A percentile compares a stretch with the other conserved stretches of the same genome.
phyloP scores from a whole-genome alignment of 30 jellyfish, hydroid and myxozoan species.

The Cassiopea xamachana region DNA sequence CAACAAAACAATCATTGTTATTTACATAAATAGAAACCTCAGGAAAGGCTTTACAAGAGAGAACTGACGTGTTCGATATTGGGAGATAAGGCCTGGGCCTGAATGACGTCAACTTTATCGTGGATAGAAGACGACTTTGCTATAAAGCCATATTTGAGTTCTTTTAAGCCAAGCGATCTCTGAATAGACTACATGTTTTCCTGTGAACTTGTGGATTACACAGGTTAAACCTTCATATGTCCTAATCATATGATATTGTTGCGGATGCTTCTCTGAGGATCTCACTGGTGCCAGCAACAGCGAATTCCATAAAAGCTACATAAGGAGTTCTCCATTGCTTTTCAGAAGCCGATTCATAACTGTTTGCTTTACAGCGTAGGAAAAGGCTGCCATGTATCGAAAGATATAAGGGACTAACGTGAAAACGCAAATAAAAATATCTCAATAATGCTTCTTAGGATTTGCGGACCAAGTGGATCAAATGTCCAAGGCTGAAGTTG shows the following conservation, averaged over 20 bases:
- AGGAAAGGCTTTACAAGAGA: not conserved
- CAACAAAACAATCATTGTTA: too few relatives aligned
- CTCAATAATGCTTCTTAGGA: too few relatives aligned
- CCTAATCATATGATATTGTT: not conserved
- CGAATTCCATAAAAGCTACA: not conserved
- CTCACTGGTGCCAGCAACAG: not conserved
- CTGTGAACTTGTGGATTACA: conserved; percentile 12
- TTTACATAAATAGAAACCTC: too few relatives aligned
- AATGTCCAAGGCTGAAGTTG: not conserved
- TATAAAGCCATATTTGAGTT: conserved; percentile 17
- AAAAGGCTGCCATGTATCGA: not conserved
- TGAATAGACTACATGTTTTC: conserved; percentile 7
- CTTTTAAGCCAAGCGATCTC: conserved; percentile 5
- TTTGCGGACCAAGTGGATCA: too few relatives aligned
- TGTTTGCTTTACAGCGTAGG: not conserved
- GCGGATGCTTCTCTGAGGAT: not conserved
- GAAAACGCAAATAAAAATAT: too few relatives aligned
- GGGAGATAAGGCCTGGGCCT: not conserved
- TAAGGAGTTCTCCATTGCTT: not conserved
- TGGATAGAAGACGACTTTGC: conserved; percentile 16
- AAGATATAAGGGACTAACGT: too few relatives aligned
- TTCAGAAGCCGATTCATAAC: not conserved
- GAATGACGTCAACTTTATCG: not conserved
- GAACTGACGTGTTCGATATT: not conserved
- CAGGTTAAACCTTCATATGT: conserved; percentile 3